phyloP scores from a whole-genome alignment of 2,888 invertebrate species.

The Brachylomia viminalis region DNA sequence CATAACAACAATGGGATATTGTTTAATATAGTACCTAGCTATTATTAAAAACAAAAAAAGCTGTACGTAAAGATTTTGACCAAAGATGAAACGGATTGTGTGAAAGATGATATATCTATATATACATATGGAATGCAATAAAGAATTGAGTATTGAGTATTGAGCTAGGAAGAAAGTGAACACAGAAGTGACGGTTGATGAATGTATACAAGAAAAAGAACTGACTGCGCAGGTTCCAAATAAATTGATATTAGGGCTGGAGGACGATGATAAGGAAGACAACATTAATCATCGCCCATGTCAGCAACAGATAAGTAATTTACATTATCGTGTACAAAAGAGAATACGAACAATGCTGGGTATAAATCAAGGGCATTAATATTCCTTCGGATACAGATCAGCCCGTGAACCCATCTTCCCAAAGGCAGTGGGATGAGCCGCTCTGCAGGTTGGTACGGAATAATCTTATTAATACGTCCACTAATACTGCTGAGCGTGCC shows the following conservation, averaged over 20 bases:
- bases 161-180: not conserved
- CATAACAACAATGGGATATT: not conserved
- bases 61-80: not conserved
- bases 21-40: not conserved
- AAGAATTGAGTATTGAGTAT: no score
- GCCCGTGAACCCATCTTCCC: no score
- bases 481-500: no score
- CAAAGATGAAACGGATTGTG: not conserved
- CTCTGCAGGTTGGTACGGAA: no score
- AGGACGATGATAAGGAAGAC: not conserved
- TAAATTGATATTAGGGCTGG: no score
- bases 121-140: no score
- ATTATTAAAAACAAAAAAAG: not conserved
- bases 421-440: no score
- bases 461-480: no score
- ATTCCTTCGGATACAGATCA: no score
- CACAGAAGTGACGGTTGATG: not conserved
- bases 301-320: not conserved
- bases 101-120: not conserved
- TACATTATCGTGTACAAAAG: not conserved
- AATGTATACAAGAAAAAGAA: not conserved
- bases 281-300: not conserved
- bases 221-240: not conserved
- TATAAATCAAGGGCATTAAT: not conserved
- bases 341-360: not conserved